Evolutionary conservation across 2,888 invertebrate species (phyloP), one percentile per base, ranked within the genome.

Genomic region (Hydroisotoma schaefferi): DNA sequence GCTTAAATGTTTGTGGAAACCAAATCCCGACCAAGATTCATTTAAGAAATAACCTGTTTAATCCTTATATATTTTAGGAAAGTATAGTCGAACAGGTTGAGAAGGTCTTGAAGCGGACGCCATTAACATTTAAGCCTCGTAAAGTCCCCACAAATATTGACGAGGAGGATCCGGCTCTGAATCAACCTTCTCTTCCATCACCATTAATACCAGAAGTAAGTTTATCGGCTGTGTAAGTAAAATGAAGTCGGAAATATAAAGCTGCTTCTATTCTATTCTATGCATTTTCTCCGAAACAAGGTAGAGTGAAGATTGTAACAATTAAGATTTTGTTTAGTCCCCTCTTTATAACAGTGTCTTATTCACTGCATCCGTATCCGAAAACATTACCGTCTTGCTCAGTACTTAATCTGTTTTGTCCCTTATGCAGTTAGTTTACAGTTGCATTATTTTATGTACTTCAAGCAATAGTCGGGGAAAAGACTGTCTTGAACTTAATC

Each of bases 31-130:
- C 40, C 40, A 40, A 40, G 40, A 15, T 20, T 40, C 40, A 40
- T 48, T 54, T 54, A 61, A 54, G 57, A 61, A 61, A 61, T 61
- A 61, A 61, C 57, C 57, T 56, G 56, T 40, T 62, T 55, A 62
- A 56, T 62, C 59, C 54, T 58, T 54, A 54, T 55, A 43, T 57
- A 22, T 48, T 77, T 67, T 80, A 88, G 83, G 84, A 85, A 57
- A 86, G 86, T 76, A 86, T 94, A 49, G 81, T 82, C 27, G 81
- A 83, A 55, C 86, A 87, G 78, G 87, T 93, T 12, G 80, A 84
- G 63, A 81, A 82, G 49, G 86, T 89, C 1, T 77, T 91, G 43
- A 81, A 83, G 26, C 83, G 85, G 68, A 88, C 88, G 0, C 94
- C 94, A 0, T 78, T 91, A 1, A 82, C 84, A 64, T 81, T 87